Percentiles rank a stretch among this genome's conserved stretches.
Evolutionary conservation across 35 echinoderm and acorn worm genomes (phyloP).

Genomic region (Chiridota heheva): DNA sequence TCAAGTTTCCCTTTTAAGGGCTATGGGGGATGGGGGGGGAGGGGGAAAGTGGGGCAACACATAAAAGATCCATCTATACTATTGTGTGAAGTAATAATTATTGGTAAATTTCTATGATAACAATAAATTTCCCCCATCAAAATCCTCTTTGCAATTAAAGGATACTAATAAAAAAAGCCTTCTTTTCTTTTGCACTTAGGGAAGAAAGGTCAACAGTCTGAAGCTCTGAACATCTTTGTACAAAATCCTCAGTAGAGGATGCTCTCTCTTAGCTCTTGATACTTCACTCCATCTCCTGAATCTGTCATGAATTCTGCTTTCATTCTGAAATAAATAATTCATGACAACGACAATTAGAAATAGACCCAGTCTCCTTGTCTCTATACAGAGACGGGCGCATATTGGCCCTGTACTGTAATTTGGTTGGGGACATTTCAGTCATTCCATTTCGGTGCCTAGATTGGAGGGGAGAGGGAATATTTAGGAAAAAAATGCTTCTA

Average conservation of each 20-base stretch:
- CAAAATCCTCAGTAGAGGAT: constrained; percentile 23
- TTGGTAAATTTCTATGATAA: too few species aligned
- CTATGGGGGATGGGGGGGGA: too few species aligned
- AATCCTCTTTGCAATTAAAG: too few species aligned
- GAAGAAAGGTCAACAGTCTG: constrained; percentile 23
- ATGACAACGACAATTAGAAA: not conserved
- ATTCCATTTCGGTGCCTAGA: not conserved
- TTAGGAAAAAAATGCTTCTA: too few species aligned
- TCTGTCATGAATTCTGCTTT: constrained; percentile 70
- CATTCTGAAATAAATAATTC: constrained; percentile 16
- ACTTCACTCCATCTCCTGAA: constrained; percentile 39
- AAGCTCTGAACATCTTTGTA: constrained; percentile 32
- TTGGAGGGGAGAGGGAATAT: not conserved
- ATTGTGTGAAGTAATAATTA: too few species aligned
- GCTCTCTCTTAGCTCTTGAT: constrained; percentile 26
- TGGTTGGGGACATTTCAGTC: not conserved
- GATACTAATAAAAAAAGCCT: constrained; percentile 81
- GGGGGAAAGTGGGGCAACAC: too few species aligned
- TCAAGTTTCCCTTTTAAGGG: too few species aligned
- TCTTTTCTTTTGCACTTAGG: constrained; percentile 33
- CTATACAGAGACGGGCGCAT: not conserved
- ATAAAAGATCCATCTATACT: too few species aligned
- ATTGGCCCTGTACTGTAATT: not conserved
- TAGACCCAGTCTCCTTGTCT: too few species aligned
- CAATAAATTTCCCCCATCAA: too few species aligned